Evolutionary conservation across 64 coral and sea anemone genomes (phyloP), one percentile per base, ranked within the genome.

Genomic region (Montipora cactus): DNA sequence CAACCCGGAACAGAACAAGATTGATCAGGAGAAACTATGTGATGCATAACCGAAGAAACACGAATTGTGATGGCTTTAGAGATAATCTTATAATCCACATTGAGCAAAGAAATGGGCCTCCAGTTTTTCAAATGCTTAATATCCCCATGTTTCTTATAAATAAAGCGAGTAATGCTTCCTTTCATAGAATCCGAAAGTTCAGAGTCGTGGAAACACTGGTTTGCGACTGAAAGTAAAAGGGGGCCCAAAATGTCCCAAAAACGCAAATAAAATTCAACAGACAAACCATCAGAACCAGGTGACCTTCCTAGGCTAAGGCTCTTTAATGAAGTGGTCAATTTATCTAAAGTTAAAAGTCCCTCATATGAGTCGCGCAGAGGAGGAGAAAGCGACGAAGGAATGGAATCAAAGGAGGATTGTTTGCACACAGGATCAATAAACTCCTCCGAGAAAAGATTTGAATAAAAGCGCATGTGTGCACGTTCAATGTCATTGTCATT

Each of bases 221-320:
- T 13, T 4, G 15, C 8, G 0, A 67, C 64, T 1, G 11, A 19
- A 0, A 16, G 4, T 67, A 8, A 67, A 16, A 5, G 10, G 8
- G 8, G 10, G 1, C 51, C 53, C 4, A 94, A 67, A 18, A 69
- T 14, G 22, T 77, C 13, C 61, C 79, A 61, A 78, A 94, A 90
- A 7, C 8, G 20, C 0, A 1, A 4, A 79, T 90, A 94, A 57
- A 94, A 94, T 4, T 90, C 58, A 3, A 94, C 49, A 8, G 93
- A 47, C 0, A 94, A 22, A 1, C 93, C 87, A 67, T 94, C 93
- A 7, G 66, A 70, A 0, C 93, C 87, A 0, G 78, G 92, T 28
- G 25, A 28, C 25, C 25, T 28, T 28, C 25, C 25, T 28, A 28
- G 25, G 25, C 25, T 28, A 28, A 28, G 25, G 25, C 25, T 28